Conservation (phyloP, 1,140 invertebrate genomes). For the Macrosteles quadrilineatus region DNA sequence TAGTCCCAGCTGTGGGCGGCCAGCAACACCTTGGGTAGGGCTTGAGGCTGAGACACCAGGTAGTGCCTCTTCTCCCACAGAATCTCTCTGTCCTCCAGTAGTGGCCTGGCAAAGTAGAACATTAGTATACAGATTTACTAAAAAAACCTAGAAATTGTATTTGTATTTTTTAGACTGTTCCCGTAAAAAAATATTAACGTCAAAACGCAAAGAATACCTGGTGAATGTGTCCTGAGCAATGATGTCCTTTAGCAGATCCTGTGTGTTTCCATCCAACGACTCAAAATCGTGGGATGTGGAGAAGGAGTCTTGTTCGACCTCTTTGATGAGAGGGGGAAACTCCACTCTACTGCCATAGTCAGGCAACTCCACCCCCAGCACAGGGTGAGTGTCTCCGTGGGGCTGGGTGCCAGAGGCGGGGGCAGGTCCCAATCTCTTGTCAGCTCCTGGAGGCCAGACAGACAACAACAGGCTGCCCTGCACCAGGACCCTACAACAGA, state of each 20-base stretch:
- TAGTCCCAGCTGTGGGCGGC: conserved; percentile 89
- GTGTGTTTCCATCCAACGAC: conserved; percentile 80
- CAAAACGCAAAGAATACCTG: too few species aligned
- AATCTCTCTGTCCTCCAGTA: conserved; percentile 66
- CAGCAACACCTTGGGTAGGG: conserved; percentile 87
- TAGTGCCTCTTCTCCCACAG: conserved; percentile 95
- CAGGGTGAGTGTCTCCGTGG: conserved; percentile 67
- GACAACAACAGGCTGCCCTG: conserved; percentile 85
- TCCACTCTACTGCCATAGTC: conserved; percentile 70
- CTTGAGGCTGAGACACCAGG: conserved; percentile 78
- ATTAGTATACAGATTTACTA: too few species aligned
- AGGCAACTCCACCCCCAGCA: conserved; percentile 78
- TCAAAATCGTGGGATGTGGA: conserved; percentile 60
- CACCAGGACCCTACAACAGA: conserved; percentile 67
- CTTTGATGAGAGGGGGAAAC: conserved; percentile 65
- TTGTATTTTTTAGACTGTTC: too few species aligned
- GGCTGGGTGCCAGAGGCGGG: conserved; percentile 80
- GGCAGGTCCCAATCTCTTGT: conserved; percentile 84
- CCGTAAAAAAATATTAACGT: too few species aligned
- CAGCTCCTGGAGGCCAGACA: conserved; percentile 81
- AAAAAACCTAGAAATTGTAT: background rate
- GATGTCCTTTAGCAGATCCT: conserved; percentile 79
- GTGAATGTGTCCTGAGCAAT: conserved; percentile 84
- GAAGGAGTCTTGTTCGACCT: conserved; percentile 50
- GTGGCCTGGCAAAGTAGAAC: conserved; percentile 47